Percentiles rank a stretch among this genome's conserved stretches.
These are phyloP conservation scores for Hippopotamyrus pictus DNA, from an alignment of 2,797 vertebrate genomes.

Conservation along the genomic window DNA sequence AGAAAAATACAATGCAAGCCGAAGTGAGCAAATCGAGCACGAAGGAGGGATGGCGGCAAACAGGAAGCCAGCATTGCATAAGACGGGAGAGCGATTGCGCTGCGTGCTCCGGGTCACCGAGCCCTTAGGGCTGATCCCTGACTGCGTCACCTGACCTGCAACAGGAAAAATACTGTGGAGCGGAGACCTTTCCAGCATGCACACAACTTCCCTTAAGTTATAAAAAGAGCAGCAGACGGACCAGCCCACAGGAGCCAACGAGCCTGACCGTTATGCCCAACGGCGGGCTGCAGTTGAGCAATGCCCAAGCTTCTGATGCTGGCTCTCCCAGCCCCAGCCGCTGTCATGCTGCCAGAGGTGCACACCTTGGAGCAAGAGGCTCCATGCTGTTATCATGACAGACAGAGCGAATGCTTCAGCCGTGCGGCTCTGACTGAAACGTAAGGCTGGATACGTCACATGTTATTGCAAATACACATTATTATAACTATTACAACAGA, in stretches of 20 bases:
- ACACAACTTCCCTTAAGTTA: constrained; percentile 76
- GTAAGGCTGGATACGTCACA: background rate
- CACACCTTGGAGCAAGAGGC: background rate
- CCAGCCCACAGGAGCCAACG: constrained; percentile 24
- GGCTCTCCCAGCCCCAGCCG: background rate
- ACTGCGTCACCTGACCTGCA: constrained; percentile 60
- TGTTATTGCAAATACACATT: background rate
- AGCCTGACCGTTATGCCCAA: constrained; percentile 3
- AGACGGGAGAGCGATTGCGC: constrained; percentile 39
- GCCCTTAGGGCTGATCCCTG: constrained; percentile 47
- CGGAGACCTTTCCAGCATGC: constrained; percentile 67
- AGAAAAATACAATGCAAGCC: background rate
- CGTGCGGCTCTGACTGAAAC: background rate
- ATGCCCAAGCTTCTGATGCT: background rate
- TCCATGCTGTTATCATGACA: background rate
- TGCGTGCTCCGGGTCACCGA: constrained; percentile 14
- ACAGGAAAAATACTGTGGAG: constrained; percentile 74
- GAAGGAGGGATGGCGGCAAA: background rate
- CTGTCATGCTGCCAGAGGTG: background rate
- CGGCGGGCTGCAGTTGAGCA: constrained; percentile 8
- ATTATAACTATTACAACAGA: background rate
- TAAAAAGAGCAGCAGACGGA: constrained; percentile 66
- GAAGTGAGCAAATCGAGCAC: background rate
- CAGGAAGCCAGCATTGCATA: constrained; percentile 43
- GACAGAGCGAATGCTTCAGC: background rate